phyloP scores from a whole-genome alignment of 2,888 invertebrate species.

The Rotaria magnacalcarata region DNA sequence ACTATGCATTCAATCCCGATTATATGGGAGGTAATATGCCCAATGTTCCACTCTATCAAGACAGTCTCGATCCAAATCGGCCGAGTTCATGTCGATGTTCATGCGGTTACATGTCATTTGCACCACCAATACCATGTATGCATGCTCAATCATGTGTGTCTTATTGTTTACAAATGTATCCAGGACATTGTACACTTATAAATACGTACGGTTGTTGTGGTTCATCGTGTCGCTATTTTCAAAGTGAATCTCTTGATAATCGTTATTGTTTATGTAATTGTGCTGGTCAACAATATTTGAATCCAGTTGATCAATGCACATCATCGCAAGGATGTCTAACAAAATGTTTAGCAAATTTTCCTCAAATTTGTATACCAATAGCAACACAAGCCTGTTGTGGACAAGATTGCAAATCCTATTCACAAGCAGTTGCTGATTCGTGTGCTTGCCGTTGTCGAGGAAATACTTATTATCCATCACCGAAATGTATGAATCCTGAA shows the following conservation, averaged over 20 bases:
- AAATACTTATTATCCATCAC: background rate
- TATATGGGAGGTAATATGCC: conserved; percentile 19
- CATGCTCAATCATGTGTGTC: background rate
- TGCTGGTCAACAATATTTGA: background rate
- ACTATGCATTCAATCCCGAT: conserved; percentile 7
- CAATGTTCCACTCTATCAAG: background rate
- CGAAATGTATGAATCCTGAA: background rate
- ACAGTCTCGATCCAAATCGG: background rate
- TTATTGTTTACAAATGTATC: conserved; percentile 15
- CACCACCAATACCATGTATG: background rate
- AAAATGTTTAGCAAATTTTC: background rate
- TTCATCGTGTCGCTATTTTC: background rate
- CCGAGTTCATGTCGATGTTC: background rate
- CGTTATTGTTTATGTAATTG: background rate
- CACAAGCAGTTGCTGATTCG: background rate
- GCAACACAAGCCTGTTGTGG: conserved; percentile 18
- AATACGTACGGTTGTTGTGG: conserved; percentile 24
- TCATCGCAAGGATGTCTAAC: background rate
- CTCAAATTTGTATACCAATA: background rate
- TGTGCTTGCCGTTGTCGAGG: background rate
- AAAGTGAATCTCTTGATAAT: background rate
- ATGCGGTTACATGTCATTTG: background rate
- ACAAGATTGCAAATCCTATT: conserved; percentile 5
- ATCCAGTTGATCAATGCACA: background rate
- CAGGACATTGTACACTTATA: background rate